Evolutionary conservation across 1,140 invertebrate species (phyloP), one percentile per base, ranked within the genome.

Genomic region (Temnothorax curvispinosus): DNA sequence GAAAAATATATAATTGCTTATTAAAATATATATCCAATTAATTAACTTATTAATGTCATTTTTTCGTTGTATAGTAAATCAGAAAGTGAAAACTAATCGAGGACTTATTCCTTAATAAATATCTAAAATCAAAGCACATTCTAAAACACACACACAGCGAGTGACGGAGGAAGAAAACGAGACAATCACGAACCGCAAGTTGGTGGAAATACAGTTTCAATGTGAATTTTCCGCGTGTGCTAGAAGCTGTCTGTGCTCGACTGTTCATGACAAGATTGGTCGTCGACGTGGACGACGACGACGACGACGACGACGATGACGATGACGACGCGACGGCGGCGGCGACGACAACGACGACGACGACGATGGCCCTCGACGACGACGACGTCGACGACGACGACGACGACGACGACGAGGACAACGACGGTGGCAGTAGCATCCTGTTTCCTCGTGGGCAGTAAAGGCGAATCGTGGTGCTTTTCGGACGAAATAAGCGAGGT

Each of bases 401-500:
- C 58, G 87, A 78, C 67, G 77, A 74, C 89, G 87, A 80, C 85
- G 58, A 62, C 67, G 72, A 65, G 74, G 74, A 69, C 21, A 8
- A 69, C 65, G 41, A 69, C 11, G 21, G 7, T 21, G 65, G 21
- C 44, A 32, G 41, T 5, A 76, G 64, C 89, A 82, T 88, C 77
- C 77, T 84, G 90, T 90, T 90, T 90, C 76, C 89, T 90, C 87
- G 87, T 80, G 90, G 78, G 89, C 65, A 89, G 82, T 91, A 85
- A 82, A 87, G 78, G 87, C 90, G 90, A 87, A 82, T 90, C 84
- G 89, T 81, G 85, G 88, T 78, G 89, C 89, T 92, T 94, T 91
- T 94, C 84, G 91, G 88, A 91, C 82, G 87, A 64, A 88, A 92
- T 90, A 87, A 86, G 87, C 88, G 84, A 87, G 89, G 91, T 85